phyloP scores from a whole-genome alignment of 2,797 vertebrate species.

The Sebastes matsubarae region DNA sequence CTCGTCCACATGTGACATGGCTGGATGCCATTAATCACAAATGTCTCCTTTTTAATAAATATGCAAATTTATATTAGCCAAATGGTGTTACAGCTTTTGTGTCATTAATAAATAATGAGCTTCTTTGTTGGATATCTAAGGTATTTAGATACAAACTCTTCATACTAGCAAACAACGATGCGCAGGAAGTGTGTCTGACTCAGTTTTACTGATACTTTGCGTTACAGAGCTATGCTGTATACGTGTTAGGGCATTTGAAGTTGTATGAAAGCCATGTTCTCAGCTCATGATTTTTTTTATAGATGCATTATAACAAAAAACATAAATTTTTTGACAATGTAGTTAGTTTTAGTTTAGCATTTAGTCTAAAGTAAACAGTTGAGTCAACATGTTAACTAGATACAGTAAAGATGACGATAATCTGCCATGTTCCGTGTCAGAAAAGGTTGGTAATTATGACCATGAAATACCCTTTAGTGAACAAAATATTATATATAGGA shows the following conservation, averaged over 20 bases:
- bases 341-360: background rate
- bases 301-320: background rate
- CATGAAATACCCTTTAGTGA: background rate
- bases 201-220: background rate
- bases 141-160: conserved; percentile 67
- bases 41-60: conserved; percentile 87
- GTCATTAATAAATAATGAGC: conserved; percentile 85
- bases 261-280: background rate
- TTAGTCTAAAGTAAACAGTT: too few relatives aligned
- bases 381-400: background rate
- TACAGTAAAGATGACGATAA: background rate
- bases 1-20: conserved; percentile 74
- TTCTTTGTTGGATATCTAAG: conserved; percentile 63
- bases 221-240: background rate
- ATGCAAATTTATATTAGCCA: conserved; percentile 84
- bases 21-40: conserved; percentile 85
- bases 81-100: conserved; percentile 84
- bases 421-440: background rate
- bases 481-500: background rate
- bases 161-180: conserved; percentile 45
- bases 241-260: background rate
- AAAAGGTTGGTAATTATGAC: background rate
- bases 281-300: background rate
- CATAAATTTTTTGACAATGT: background rate
- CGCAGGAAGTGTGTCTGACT: background rate